Percentiles rank a stretch among this genome's conserved stretches.
phyloP scores from a whole-genome alignment of 2,888 invertebrate genomes.

The Ormyrus labotus region DNA sequence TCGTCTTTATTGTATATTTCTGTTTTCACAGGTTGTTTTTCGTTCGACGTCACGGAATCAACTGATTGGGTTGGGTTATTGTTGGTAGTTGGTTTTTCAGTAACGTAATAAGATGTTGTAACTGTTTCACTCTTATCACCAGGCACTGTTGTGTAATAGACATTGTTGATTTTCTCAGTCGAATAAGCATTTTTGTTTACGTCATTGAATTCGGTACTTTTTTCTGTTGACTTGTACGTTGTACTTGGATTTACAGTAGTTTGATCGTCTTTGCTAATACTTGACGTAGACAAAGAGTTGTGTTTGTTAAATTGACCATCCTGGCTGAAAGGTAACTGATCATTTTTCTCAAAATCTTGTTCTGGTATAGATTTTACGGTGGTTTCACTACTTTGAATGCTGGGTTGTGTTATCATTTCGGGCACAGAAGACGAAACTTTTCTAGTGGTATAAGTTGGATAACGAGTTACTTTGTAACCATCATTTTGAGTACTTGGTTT shows the following conservation, averaged over 20 bases:
- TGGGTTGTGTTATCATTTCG: conserved; percentile 11
- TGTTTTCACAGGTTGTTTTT: conserved; percentile 7
- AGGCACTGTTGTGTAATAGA: conserved; percentile 2
- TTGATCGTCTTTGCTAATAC: conserved; percentile 3
- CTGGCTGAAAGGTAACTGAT: too few species aligned
- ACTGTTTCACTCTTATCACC: conserved; percentile 10
- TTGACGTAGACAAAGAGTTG: neutral
- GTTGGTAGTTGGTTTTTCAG: neutral
- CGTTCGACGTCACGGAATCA: neutral
- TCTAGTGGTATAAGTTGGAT: conserved; percentile 5
- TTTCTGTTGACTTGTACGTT: conserved; percentile 11
- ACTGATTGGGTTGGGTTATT: neutral
- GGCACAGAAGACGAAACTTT: conserved; percentile 8
- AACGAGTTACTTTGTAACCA: conserved; percentile 10
- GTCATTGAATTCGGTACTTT: neutral
- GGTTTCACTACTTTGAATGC: too few species aligned
- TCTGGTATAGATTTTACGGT: neutral
- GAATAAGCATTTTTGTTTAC: conserved; percentile 1
- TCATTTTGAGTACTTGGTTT: conserved; percentile 4
- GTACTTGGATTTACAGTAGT: neutral
- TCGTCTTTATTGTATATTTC: conserved; percentile 15
- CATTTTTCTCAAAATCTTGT: conserved; percentile 12
- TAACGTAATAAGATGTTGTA: conserved; percentile 5
- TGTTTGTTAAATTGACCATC: neutral
- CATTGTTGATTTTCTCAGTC: conserved; percentile 10